Conservation (phyloP, 2,888 invertebrate genomes). For the Cephus pulcher region DNA sequence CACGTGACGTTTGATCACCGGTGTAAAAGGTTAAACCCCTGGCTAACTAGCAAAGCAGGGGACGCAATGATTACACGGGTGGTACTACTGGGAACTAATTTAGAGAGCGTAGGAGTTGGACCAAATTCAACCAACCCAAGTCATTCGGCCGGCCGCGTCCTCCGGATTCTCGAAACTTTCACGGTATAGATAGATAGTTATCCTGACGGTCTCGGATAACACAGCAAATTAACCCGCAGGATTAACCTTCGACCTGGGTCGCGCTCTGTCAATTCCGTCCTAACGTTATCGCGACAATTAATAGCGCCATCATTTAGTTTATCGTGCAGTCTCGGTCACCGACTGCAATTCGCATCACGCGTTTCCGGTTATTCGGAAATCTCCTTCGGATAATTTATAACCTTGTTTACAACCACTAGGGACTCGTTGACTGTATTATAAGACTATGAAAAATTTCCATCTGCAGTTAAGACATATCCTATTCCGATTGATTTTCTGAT, state of each 20-base stretch:
- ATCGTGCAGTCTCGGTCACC: neutral
- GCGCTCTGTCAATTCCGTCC: neutral
- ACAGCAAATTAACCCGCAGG: slow-evolving; percentile 39
- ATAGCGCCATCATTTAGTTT: neutral
- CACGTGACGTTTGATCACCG: slow-evolving; percentile 30
- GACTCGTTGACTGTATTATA: neutral
- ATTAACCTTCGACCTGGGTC: slow-evolving; percentile 5
- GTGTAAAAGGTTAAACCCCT: slow-evolving; percentile 11
- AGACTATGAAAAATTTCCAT: neutral
- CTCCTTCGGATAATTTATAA: neutral
- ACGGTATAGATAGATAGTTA: slow-evolving; percentile 40
- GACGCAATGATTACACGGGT: slow-evolving; percentile 53
- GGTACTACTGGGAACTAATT: slow-evolving; percentile 51
- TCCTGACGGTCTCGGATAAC: slow-evolving; percentile 39
- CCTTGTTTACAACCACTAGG: neutral
- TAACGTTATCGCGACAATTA: neutral
- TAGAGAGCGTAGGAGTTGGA: slow-evolving; percentile 21
- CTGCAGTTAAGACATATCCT: neutral
- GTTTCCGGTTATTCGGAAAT: neutral
- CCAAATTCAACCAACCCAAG: neutral
- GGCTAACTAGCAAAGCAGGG: neutral
- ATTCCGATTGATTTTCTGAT: neutral
- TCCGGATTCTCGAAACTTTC: slow-evolving; percentile 36
- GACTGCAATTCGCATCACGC: neutral
- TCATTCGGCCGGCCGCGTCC: neutral